Evolutionary conservation across 2,888 invertebrate species (phyloP), one percentile per base, ranked within the genome.

Genomic region (Meiosimyza decipiens): DNA sequence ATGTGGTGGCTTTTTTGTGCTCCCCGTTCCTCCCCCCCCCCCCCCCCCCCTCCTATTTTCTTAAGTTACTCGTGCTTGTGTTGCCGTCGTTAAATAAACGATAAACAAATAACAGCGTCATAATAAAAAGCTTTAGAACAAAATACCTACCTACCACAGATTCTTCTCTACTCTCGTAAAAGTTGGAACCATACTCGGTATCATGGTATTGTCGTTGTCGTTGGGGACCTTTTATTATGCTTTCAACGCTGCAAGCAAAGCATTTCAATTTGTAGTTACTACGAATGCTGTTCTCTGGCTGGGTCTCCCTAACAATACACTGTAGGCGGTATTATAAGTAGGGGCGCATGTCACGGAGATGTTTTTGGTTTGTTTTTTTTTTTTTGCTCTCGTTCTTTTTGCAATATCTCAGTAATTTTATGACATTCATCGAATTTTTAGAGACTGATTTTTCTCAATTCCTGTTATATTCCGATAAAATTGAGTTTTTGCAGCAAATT

Each of bases 391-490:
- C 4, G 4, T 59, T 60, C 49, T 62, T 69, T 60, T 57, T 13
- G 5, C 15, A 12, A n/a, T 28, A n/a, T 18, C n/a, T 57, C 13
- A 52, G n/a, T 51, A 15, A 64, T 67, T 67, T 57, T 54, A 47
- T 67, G 47, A 67, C 47, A 55, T 57, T 40, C 22, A 67, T 49
- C 49, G n/a, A 16, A 50, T 64, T 7, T 49, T 49, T 18, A n/a
- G 28, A 13, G 54, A 6, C 22, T 40, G 51, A n/a, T 51, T 16
- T 77, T 81, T 77, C 82, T 82, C 77, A 54, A 74, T 80, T 77
- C 82, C 82, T 82, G 82, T 82, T 83, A 82, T 77, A 81, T 80
- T 82, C 79, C 83, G 83, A 81, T 83, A 82, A 82, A 82, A 83
- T 80, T 81, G 78, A 82, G 81, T 81, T 83, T 82, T 82, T 82